These are phyloP conservation scores for Xanthia icteritia DNA, from an alignment of 2,888 invertebrate genomes.

Conservation along the genomic window DNA sequence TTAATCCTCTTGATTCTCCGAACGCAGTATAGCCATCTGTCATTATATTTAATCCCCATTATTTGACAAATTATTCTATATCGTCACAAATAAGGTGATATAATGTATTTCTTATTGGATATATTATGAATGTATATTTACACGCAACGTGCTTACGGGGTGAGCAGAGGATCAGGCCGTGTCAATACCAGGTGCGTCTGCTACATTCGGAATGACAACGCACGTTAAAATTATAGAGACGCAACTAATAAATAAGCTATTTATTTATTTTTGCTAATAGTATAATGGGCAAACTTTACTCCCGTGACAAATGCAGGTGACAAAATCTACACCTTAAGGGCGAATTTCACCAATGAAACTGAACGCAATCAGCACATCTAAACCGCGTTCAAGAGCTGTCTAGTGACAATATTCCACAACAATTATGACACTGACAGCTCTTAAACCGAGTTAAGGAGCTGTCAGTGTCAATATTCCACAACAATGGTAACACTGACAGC, in stretches of 20 bases:
- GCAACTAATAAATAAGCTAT: neutral
- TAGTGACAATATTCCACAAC: too few relatives aligned
- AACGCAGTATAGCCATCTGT: neutral
- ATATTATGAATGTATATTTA: slow-evolving; percentile 50
- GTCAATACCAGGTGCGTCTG: slow-evolving; percentile 61
- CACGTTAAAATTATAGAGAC: slow-evolving; percentile 15
- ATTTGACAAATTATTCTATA: neutral
- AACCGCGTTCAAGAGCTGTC: neutral
- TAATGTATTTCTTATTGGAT: slow-evolving; percentile 14
- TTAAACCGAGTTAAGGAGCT: neutral
- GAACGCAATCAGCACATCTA: too few relatives aligned
- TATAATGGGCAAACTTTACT: neutral
- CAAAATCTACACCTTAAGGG: neutral
- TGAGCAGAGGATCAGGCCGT: slow-evolving; percentile 57
- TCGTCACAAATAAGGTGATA: neutral
- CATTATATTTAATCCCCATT: neutral
- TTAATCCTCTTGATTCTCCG: neutral
- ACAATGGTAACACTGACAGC: neutral
- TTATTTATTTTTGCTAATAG: neutral
- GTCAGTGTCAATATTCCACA: neutral
- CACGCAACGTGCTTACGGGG: slow-evolving; percentile 51
- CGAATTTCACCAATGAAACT: neutral
- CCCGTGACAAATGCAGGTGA: neutral
- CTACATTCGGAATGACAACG: slow-evolving; percentile 22
- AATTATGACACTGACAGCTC: too few relatives aligned